Evolutionary conservation across 2,888 invertebrate species (phyloP), one percentile per base, ranked within the genome.

Genomic region (Drosophila suboccidentalis): DNA sequence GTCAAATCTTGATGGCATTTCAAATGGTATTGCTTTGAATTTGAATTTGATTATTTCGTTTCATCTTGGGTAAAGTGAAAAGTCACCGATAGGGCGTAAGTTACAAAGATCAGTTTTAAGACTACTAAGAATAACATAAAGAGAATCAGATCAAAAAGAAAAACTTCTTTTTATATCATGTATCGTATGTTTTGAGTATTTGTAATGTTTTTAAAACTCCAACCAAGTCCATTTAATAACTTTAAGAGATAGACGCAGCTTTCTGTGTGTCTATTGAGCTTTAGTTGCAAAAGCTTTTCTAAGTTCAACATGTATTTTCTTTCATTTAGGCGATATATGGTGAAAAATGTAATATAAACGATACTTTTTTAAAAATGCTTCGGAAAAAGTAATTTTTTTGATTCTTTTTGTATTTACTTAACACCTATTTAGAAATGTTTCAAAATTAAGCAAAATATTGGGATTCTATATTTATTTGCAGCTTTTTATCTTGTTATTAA

Each of bases 1-100:
- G 90, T 85, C 85, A 89, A 85, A 84, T 87, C 87, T 85, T 89
- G 85, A 89, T 87, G 79, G 82, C 74, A 71, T 84, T 89, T 61
- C 73, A 75, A 87, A 84, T 84, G 76, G 62, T 60, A 80, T 89
- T 88, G 72, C 70, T 66, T 79, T 49, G 47, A 68, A 63, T 66
- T 79, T 49, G 47, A 68, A 63, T 26, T 55, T 58, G 64, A 67
- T 71, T 59, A 67, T 67, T 60, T 55, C 26, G 61, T 34, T 55
- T 46, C 11, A 19, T 17, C 36, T 51, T 22, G 10, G 36, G 22
- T n/a, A 22, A 36, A 22, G 22, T 4, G 11, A 36, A 43, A 55
- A 32, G 43, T 43, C n/a, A 51, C 22, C 13, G 13, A 19, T 19
- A 51, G n/a, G 13, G 17, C 19, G 17, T 11, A 22, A 22, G n/a